phyloP scores from a whole-genome alignment of 2,113 vertebrate genomes.

The Pelecanus crispus region DNA sequence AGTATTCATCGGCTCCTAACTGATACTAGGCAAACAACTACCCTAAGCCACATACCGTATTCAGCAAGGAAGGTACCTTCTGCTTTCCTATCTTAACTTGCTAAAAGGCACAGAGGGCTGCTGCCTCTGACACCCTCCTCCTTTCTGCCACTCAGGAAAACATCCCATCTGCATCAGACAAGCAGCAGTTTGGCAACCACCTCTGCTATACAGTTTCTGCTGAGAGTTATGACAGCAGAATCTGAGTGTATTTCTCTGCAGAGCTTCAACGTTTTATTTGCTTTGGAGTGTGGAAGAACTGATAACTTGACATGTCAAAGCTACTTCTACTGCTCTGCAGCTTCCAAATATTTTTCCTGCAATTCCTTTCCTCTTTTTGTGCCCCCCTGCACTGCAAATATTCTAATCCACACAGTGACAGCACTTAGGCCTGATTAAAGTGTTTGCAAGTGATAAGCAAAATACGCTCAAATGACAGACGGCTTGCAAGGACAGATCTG shows the following conservation, averaged over 20 bases:
- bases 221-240: not conserved
- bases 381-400: not conserved
- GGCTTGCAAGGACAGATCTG: conserved; percentile 1
- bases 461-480: conserved; percentile 15
- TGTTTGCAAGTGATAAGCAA: conserved; percentile 31
- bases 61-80: not conserved
- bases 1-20: not conserved
- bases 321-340: not conserved
- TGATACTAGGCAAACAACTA: not conserved
- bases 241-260: not conserved
- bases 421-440: not conserved
- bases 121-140: not conserved
- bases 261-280: not conserved
- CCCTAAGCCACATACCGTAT: not conserved
- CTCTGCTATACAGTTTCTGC: not conserved
- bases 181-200: not conserved
- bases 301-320: not conserved
- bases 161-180: not conserved
- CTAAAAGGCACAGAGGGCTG: not conserved
- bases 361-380: not conserved
- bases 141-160: not conserved
- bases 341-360: not conserved
- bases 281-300: not conserved
- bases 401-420: not conserved
- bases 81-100: not conserved